A percentile compares a stretch with the other conserved stretches of the same genome.
Evolutionary conservation across 2,888 invertebrate genomes (phyloP).

Genomic region (Papilio demoleus): DNA sequence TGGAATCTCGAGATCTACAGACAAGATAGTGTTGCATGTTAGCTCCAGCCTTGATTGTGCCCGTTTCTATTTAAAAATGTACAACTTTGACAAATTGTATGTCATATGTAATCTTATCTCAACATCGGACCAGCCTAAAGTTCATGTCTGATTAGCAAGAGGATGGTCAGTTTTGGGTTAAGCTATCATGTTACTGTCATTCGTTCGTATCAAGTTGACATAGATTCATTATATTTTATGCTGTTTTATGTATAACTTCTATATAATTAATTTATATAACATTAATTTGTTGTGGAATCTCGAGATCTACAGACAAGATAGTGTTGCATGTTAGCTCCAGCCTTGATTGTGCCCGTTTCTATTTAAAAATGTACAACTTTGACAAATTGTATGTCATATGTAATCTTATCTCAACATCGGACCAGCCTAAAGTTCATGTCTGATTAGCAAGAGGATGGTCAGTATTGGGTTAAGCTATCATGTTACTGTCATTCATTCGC

Average conservation of each 20-base stretch:
- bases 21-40: slow-evolving; percentile 29
- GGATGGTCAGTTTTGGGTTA: slow-evolving; percentile 56
- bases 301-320: slow-evolving; percentile 12
- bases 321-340: slow-evolving; percentile 27
- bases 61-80: slow-evolving; percentile 28
- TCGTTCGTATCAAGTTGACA: slow-evolving; percentile 54
- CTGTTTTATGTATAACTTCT: slow-evolving; percentile 49
- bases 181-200: slow-evolving; percentile 48
- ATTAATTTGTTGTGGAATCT: slow-evolving; percentile 14
- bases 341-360: slow-evolving; percentile 26
- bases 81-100: slow-evolving; percentile 29
- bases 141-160: slow-evolving; percentile 52
- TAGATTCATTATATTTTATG: slow-evolving; percentile 49
- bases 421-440: slow-evolving; percentile 53
- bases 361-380: slow-evolving; percentile 27
- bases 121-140: slow-evolving; percentile 54
- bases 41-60: slow-evolving; percentile 26
- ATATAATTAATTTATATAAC: slow-evolving; percentile 7
- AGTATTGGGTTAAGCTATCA: slow-evolving; percentile 53
- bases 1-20: slow-evolving; percentile 5
- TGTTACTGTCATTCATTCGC: slow-evolving; percentile 45
- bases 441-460: slow-evolving; percentile 54
- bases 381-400: slow-evolving; percentile 36
- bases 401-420: slow-evolving; percentile 55
- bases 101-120: slow-evolving; percentile 50